Conservation (phyloP, 2,888 invertebrate species). For the Trisateles emortualis region DNA sequence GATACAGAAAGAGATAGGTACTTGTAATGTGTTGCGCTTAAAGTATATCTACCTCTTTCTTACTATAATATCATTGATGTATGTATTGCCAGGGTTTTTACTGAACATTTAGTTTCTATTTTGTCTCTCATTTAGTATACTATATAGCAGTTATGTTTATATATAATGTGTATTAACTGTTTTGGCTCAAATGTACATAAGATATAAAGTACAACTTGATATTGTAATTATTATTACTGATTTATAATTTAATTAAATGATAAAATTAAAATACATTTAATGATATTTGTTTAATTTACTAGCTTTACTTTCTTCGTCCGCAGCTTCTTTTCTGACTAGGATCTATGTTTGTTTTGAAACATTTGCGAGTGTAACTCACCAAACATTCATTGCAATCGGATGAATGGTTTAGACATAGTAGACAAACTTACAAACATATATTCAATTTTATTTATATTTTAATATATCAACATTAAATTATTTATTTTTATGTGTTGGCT, state of each 20-base stretch:
- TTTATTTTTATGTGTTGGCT: conserved; percentile 78
- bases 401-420: too few relatives aligned
- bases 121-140: conserved; percentile 25
- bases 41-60: too few relatives aligned
- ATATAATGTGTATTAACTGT: conserved; percentile 46
- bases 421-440: too few relatives aligned
- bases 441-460: too few relatives aligned
- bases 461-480: conserved; percentile 45
- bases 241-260: conserved; percentile 58
- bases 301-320: too few relatives aligned
- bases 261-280: conserved; percentile 60
- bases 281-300: conserved; percentile 36
- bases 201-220: conserved; percentile 71
- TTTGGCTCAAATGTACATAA: conserved; percentile 69
- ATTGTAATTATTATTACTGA: conserved; percentile 66
- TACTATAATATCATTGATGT: too few relatives aligned
- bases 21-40: too few relatives aligned
- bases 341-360: too few relatives aligned
- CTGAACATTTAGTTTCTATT: conserved; percentile 24
- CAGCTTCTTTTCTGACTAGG: too few relatives aligned
- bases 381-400: too few relatives aligned
- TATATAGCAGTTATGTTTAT: conserved; percentile 34
- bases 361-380: too few relatives aligned
- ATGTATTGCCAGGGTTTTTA: conserved; percentile 19
- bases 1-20: too few relatives aligned